Conservation (phyloP, 53 echinoderm and acorn worm genomes). For the Echinarachnius parma region DNA sequence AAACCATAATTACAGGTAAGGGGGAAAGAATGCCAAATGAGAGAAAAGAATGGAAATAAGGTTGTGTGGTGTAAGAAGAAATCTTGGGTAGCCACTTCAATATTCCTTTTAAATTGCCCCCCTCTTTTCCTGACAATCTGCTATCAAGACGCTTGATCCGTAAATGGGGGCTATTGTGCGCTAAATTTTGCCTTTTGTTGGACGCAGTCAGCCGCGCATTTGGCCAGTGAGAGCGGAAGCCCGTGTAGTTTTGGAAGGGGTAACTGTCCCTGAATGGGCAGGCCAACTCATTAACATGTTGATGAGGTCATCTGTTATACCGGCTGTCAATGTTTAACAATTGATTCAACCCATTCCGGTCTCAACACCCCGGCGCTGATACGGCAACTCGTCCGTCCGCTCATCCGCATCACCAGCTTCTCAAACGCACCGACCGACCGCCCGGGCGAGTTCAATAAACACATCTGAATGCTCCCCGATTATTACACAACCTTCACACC, state of each 20-base stretch:
- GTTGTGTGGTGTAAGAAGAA: too few relatives aligned
- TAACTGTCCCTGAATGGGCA: slow-evolving; percentile 15
- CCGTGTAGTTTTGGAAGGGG: slow-evolving; percentile 17
- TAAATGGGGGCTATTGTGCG: slow-evolving; percentile 44
- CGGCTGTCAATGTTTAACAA: slow-evolving; percentile 31
- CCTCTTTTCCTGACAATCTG: slow-evolving; percentile 22
- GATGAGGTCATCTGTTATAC: slow-evolving; percentile 50
- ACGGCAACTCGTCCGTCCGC: too few relatives aligned
- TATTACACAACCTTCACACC: too few relatives aligned
- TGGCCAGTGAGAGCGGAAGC: slow-evolving; percentile 9
- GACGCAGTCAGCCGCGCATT: slow-evolving; percentile 8
- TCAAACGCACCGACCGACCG: too few relatives aligned
- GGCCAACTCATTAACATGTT: slow-evolving; percentile 37
- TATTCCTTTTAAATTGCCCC: neutral
- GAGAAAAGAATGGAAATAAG: too few relatives aligned
- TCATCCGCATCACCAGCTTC: too few relatives aligned
- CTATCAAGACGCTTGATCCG: slow-evolving; percentile 23
- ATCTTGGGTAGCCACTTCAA: neutral
- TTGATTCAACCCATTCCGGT: neutral
- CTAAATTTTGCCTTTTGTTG: slow-evolving; percentile 49
- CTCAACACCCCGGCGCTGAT: too few relatives aligned
- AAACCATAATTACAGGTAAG: slow-evolving; percentile 41
- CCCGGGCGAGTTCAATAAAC: too few relatives aligned
- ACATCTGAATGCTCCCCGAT: too few relatives aligned
- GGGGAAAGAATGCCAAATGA: slow-evolving; percentile 22